Evolutionary conservation across 2,113 vertebrate genomes (phyloP), one percentile per base, ranked within the genome.

Genomic region (Eira barbara): DNA sequence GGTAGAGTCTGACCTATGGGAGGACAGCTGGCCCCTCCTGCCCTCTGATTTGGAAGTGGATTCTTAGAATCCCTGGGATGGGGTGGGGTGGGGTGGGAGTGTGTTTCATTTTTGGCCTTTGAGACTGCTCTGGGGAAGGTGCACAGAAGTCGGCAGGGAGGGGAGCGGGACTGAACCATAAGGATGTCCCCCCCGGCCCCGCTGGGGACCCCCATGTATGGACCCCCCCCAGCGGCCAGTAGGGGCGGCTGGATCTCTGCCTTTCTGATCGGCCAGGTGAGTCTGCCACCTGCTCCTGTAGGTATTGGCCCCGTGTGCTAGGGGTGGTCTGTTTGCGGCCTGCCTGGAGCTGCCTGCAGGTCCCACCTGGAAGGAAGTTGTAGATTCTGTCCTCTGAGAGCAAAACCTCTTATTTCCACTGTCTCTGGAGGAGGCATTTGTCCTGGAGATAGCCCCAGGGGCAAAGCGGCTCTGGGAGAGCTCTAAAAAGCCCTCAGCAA

Each of bases 1-100:
- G 0, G 4, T 0, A 7, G 65, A 1, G 39, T 10, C 4, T 0
- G 9, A 27, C 27, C 52, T 69, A 6, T 2, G 0, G 65, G 0
- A 4, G 21, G 59, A 15, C 3, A 8, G 45, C 39, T 3, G 1
- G 1, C 13, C 0, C 18, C 6, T 15, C 63, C 34, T 17, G 73
- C 7, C 27, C 82, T 17, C 12, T 0, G 7, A 6, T 65, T n/a
- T 13, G 17, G 63, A 80, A 21, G 17, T 4, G 18, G 9, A 20
- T 15, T 39, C 83, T 20, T 3, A 57, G 0, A 7, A 7, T 12
- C 7, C 23, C 4, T 0, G 6, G 20, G 7, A 27, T 15, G 8
- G 15, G 17, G 1, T 20, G 9, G 29, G 20, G 20, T 4, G 12
- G 14, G 13, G 2, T 9, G 17, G 29, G 36, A 8, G 4, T 6